Evolutionary conservation across 2,888 invertebrate genomes (phyloP), one percentile per base, ranked within the genome.

Genomic region (Doris montereyensis): DNA sequence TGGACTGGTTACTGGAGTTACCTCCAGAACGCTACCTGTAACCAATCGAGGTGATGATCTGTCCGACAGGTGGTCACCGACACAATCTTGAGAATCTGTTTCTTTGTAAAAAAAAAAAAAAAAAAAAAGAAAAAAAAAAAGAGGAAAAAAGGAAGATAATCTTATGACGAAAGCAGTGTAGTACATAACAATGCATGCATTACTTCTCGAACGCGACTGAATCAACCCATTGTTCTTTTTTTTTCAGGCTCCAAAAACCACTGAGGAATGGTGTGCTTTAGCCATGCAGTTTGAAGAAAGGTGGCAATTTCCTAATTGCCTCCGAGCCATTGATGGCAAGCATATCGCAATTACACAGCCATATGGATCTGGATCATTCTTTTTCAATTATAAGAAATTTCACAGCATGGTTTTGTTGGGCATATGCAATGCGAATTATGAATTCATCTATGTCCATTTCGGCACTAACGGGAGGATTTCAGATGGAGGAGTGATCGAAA

Each of bases 241-340:
- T 41, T 41, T 41, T 41, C 52, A 41, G 52, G 5, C 17, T 41
- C 52, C 8, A 41, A 17, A 41, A 41, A 41, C 5, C 17, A 17
- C 52, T 41, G 17, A 17, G 5, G 52, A 41, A 17, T 41, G 52
- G 52, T 10, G 8, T 10, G 52, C 52, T 41, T 10, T 41, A 10
- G 52, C 52, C 52, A 41, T 10, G 52, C 17, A 5, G 62, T 62
- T 62, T 62, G 62, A 62, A 21, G 62, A 62, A 21, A 62, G 21
- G 21, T 62, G 62, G 62, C 62, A 62, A 21, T 62, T 62, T n/a
- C 62, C 62, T 21, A n/a, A n/a, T 21, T 62, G 62, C 24, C 62
- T 62, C 4, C 13, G 21, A 5, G 62, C 62, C n/a, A 21, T 13
- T 13, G 62, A 62, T n/a, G 62, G 62, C 62, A 62, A 62, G 62